phyloP scores from a whole-genome alignment of 2,113 vertebrate species.

The Dipodomys spectabilis region DNA sequence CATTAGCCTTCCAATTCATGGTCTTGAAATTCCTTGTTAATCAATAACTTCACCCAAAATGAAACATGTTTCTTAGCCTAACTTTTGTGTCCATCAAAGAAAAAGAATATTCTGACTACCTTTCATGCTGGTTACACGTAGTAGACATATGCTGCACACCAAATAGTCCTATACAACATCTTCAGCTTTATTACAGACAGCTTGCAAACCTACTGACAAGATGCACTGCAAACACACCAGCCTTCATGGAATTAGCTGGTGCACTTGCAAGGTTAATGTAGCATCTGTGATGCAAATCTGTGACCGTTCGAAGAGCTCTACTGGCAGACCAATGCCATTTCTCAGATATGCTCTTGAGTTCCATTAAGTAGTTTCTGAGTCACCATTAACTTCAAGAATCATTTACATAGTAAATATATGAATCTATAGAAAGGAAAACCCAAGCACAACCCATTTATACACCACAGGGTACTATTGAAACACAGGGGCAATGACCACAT shows the following conservation, averaged over 20 bases:
- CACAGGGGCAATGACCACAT: not conserved
- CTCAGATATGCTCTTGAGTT: constrained; percentile 77
- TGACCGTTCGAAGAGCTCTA: constrained; percentile 75
- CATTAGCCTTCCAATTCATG: not conserved
- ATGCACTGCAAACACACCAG: constrained; percentile 78
- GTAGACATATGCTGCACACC: constrained; percentile 45
- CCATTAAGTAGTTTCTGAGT: constrained; percentile 74
- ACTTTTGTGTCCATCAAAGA: constrained; percentile 6
- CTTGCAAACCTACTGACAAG: constrained; percentile 73
- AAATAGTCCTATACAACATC: constrained; percentile 50
- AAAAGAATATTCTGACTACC: constrained; percentile 16
- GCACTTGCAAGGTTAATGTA: constrained; percentile 77
- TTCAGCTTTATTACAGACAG: constrained; percentile 74
- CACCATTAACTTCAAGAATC: constrained; percentile 70
- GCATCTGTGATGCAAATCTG: constrained; percentile 79
- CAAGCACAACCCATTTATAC: constrained; percentile 64
- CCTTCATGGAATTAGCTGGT: constrained; percentile 71
- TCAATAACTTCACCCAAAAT: not conserved
- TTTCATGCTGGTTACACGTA: constrained; percentile 53
- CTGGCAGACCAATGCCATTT: constrained; percentile 78
- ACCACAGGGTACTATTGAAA: constrained; percentile 61
- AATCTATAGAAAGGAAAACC: constrained; percentile 65
- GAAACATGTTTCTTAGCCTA: constrained; percentile 44
- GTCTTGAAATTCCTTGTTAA: not conserved
- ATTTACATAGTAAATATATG: constrained; percentile 75